Evolutionary conservation across 2,797 vertebrate genomes (phyloP).

Genomic region (Poliocrania exsul): DNA sequence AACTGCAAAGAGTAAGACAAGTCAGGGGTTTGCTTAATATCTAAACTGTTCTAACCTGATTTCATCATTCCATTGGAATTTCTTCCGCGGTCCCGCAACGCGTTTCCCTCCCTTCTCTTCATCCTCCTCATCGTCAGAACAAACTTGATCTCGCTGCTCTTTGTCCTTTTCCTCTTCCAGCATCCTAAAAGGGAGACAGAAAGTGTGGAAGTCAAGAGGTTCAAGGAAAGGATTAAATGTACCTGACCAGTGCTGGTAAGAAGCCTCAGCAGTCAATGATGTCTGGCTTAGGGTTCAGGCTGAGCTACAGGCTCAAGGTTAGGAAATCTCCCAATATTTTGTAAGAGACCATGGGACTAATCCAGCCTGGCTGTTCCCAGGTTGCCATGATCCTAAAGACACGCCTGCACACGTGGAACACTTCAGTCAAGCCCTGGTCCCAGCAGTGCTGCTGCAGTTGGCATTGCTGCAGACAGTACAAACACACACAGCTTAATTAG

Average conservation of each 20-base stretch:
- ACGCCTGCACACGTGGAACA: accelerated
- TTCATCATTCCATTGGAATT: slow-evolving; percentile 93
- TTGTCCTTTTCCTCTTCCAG: slow-evolving; percentile 84
- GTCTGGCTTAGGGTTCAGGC: background rate
- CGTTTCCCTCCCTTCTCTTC: slow-evolving; percentile 85
- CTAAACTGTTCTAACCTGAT: slow-evolving; percentile 82
- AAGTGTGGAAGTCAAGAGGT: background rate
- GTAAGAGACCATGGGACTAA: background rate
- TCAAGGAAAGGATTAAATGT: background rate
- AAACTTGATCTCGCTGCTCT: slow-evolving; percentile 78
- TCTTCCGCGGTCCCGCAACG: slow-evolving; percentile 85
- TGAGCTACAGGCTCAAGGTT: background rate
- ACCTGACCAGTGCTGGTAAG: background rate
- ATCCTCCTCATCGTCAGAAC: slow-evolving; percentile 84
- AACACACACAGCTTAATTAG: background rate
- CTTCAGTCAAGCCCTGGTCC: background rate
- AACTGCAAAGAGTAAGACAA: background rate
- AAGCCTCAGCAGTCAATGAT: background rate
- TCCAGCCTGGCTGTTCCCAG: background rate
- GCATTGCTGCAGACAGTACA: background rate
- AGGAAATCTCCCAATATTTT: background rate
- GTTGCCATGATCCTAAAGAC: background rate
- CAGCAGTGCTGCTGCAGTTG: background rate
- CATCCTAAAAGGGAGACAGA: slow-evolving; percentile 59
- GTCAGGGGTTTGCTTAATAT: background rate